A percentile compares a stretch with the other conserved stretches of the same genome.
phyloP scores from a whole-genome alignment of 2,113 vertebrate species.

The Channa maculata region DNA sequence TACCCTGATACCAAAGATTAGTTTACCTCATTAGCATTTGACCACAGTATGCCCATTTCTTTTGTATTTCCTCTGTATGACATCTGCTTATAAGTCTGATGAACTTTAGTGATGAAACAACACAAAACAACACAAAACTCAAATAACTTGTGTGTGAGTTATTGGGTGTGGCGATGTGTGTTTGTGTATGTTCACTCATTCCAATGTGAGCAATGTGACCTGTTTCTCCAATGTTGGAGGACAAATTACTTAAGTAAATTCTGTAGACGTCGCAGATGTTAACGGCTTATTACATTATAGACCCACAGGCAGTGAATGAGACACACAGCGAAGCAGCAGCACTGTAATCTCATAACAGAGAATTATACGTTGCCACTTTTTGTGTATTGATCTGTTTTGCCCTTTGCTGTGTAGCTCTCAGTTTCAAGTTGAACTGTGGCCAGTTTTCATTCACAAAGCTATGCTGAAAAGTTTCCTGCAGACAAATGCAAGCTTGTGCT shows the following conservation, averaged over 20 bases:
- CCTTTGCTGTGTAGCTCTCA: not conserved
- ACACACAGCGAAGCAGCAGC: not conserved
- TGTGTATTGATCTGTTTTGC: constrained; percentile 44
- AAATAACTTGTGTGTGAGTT: too few relatives aligned
- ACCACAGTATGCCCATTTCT: not conserved
- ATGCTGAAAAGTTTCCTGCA: not conserved
- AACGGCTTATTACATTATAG: too few relatives aligned
- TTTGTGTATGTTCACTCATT: not conserved
- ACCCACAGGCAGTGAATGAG: not conserved
- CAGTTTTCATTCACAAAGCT: not conserved
- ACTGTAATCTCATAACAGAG: not conserved
- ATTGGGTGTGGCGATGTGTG: not conserved
- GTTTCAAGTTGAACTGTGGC: constrained; percentile 25
- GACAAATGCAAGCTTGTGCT: not conserved
- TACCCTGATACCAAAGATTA: not conserved
- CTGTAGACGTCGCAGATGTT: too few relatives aligned
- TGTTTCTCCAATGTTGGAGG: too few relatives aligned
- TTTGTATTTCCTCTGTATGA: not conserved
- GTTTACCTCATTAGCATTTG: not conserved
- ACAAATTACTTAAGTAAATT: not conserved
- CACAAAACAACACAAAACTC: too few relatives aligned
- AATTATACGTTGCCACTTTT: not conserved
- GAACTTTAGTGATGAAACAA: not conserved
- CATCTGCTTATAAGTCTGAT: not conserved
- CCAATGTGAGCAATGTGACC: not conserved